These are phyloP conservation scores for Ptychochromis oligacanthus DNA, from an alignment of 2,113 vertebrate species.

Conservation along the genomic window DNA sequence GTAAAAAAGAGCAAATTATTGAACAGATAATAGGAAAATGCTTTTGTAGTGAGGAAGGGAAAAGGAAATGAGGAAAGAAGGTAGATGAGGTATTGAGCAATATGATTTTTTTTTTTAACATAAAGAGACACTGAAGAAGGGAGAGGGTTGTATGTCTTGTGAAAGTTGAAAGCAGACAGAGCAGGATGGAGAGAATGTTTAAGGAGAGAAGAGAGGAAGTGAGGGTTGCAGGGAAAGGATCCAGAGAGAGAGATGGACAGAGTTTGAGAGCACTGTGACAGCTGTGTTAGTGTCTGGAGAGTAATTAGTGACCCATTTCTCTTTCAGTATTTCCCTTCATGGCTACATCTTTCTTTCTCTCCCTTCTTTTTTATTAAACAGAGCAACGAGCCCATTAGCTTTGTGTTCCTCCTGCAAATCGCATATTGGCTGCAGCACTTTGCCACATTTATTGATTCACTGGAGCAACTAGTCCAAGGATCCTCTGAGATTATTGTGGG, in stretches of 20 bases:
- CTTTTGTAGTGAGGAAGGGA: constrained; percentile 19
- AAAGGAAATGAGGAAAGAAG: not conserved
- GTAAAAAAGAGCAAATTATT: constrained; percentile 1
- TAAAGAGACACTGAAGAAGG: not conserved
- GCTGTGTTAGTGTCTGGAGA: constrained; percentile 2
- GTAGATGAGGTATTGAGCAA: not conserved
- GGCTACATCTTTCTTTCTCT: not conserved
- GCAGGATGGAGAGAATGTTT: not conserved
- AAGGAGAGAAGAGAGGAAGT: not conserved
- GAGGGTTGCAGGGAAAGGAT: not conserved
- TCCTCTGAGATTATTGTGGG: constrained; percentile 19
- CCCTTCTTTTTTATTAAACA: constrained; percentile 17
- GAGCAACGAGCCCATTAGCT: constrained; percentile 47
- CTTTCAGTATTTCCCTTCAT: not conserved
- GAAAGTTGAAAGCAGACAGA: not conserved
- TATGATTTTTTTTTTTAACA: not conserved
- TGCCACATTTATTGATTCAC: constrained; percentile 58
- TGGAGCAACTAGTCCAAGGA: constrained; percentile 23
- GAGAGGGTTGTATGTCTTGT: not conserved
- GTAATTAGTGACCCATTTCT: constrained; percentile 26
- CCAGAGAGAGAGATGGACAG: constrained; percentile 3
- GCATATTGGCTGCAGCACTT: constrained; percentile 15
- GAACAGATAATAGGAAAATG: constrained; percentile 8
- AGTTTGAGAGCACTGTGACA: not conserved
- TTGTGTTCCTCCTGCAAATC: constrained; percentile 5